A percentile compares a stretch with the other conserved stretches of the same genome.
Conservation (phyloP, 1,140 invertebrate genomes). For the Drosophila gunungcola region DNA sequence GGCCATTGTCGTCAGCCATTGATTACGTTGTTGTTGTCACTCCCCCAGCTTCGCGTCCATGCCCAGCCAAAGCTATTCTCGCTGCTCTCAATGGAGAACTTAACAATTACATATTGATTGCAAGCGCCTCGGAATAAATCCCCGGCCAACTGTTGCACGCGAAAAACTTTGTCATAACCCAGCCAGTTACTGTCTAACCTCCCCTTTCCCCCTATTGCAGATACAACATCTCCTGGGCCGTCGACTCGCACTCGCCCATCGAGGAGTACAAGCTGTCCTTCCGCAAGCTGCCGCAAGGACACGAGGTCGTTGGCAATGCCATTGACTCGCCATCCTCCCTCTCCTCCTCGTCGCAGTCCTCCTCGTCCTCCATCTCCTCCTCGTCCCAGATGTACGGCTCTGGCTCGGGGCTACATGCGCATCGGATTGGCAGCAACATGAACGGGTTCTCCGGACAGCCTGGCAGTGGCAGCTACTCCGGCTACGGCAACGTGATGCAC, state of each 20-base stretch:
- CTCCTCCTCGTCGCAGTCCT: constrained; percentile 71
- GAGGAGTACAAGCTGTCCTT: constrained; percentile 88
- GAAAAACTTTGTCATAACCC: constrained; percentile 50
- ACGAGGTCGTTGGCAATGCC: constrained; percentile 85
- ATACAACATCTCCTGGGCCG: constrained; percentile 89
- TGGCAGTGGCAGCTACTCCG: constrained; percentile 59
- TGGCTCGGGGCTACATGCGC: constrained; percentile 62
- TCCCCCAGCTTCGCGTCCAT: neutral
- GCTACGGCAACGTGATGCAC: constrained; percentile 82
- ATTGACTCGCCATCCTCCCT: constrained; percentile 85
- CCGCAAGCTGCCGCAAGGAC: constrained; percentile 86
- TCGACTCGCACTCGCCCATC: constrained; percentile 88
- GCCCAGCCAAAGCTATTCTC: constrained; percentile 4
- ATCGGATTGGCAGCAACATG: constrained; percentile 71
- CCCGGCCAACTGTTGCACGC: constrained; percentile 73
- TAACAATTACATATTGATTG: constrained; percentile 80
- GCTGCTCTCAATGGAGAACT: constrained; percentile 62
- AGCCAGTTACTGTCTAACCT: constrained; percentile 15
- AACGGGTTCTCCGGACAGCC: constrained; percentile 30
- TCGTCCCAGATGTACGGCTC: constrained; percentile 71
- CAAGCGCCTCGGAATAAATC: constrained; percentile 53
- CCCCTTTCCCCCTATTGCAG: constrained; percentile 48
- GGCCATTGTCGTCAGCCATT: constrained; percentile 65
- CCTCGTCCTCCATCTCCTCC: constrained; percentile 71
- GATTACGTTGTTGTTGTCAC: constrained; percentile 63